Percentiles rank a stretch among this genome's conserved stretches.
These are phyloP conservation scores for Pseudomyrmex pallidus DNA, from an alignment of 1,140 invertebrate species.

Conservation along the genomic window DNA sequence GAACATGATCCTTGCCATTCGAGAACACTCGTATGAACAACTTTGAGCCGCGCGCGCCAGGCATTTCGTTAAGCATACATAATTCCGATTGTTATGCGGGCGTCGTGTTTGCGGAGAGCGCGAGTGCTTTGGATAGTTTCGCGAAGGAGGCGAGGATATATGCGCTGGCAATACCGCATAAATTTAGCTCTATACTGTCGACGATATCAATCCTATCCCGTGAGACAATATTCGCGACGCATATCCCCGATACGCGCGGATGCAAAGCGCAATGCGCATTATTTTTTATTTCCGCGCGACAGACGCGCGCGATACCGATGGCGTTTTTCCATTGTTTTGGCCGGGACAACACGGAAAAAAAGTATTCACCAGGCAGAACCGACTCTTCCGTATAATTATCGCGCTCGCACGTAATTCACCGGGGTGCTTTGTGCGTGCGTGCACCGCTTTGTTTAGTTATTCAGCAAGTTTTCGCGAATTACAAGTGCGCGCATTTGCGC, in stretches of 20 bases:
- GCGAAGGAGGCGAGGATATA: neutral
- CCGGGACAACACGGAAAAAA: conserved; percentile 17
- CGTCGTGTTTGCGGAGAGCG: neutral
- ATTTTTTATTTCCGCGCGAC: conserved; percentile 8
- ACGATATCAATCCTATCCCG: neutral
- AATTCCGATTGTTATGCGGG: neutral
- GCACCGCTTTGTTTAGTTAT: conserved; percentile 64
- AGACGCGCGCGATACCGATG: conserved; percentile 30
- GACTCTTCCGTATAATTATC: conserved; percentile 46
- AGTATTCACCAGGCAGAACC: conserved; percentile 6
- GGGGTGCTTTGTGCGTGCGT: neutral
- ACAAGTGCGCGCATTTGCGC: conserved; percentile 51
- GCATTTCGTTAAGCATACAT: neutral
- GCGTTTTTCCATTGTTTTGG: conserved; percentile 11
- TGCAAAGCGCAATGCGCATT: neutral
- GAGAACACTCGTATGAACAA: too few relatives aligned
- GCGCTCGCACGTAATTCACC: conserved; percentile 31
- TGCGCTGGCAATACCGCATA: neutral
- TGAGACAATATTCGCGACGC: conserved; percentile 25
- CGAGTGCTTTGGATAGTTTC: conserved; percentile 8
- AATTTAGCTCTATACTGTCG: conserved; percentile 24
- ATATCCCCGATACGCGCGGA: conserved; percentile 17
- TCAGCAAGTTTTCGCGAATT: conserved; percentile 54
- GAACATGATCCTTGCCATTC: neutral
- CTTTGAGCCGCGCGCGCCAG: too few relatives aligned